Percentiles rank a stretch among this genome's conserved stretches.
Evolutionary conservation across 2,113 vertebrate genomes (phyloP).

Genomic region (Himantopus leucocephalus): DNA sequence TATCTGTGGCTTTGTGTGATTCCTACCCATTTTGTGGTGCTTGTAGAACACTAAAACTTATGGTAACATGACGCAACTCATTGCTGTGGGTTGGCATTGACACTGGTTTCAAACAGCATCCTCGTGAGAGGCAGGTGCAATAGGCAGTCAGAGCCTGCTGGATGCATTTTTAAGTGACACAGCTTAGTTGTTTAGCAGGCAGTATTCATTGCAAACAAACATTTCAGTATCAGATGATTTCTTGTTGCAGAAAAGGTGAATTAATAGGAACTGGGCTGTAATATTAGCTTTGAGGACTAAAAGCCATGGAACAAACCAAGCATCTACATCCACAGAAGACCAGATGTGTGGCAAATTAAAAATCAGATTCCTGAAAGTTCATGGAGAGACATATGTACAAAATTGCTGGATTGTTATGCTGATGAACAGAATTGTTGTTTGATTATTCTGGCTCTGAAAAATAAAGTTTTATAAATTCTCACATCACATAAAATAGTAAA

Average conservation of each 20-base stretch:
- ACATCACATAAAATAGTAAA: neutral
- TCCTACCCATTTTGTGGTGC: neutral
- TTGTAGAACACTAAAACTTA: neutral
- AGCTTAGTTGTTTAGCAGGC: neutral
- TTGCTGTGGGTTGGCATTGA: neutral
- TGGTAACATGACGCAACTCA: neutral
- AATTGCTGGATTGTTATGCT: neutral
- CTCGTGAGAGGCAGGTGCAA: neutral
- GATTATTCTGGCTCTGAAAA: neutral
- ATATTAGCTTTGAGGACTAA: neutral
- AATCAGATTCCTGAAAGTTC: neutral
- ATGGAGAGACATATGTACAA: neutral
- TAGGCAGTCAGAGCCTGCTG: neutral
- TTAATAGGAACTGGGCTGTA: neutral
- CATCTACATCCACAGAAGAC: neutral
- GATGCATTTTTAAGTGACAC: neutral
- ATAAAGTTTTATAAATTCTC: neutral
- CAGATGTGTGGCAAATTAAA: neutral
- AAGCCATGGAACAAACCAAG: neutral
- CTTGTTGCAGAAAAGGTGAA: neutral
- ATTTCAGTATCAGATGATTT: neutral
- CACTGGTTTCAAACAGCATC: neutral
- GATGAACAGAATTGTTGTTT: neutral
- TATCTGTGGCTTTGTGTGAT: neutral
- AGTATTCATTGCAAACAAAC: neutral